These are phyloP conservation scores for Cynaeus angustus DNA, from an alignment of 2,888 invertebrate species.

Conservation along the genomic window DNA sequence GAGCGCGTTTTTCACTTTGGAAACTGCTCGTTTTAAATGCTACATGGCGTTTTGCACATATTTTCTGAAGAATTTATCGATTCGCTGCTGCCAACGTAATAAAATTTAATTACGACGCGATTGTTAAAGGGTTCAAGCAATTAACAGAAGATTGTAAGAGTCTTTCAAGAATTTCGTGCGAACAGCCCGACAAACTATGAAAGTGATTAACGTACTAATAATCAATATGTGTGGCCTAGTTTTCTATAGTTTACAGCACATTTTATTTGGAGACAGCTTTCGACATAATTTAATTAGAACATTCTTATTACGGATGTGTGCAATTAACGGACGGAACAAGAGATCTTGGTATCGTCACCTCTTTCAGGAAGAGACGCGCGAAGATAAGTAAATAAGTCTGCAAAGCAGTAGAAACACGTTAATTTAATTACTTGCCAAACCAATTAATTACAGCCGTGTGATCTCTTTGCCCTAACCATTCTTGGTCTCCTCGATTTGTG, in stretches of 20 bases:
- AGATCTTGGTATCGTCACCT: conserved; percentile 43
- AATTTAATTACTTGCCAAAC: conserved; percentile 49
- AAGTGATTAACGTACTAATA: too few relatives aligned
- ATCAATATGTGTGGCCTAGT: too few relatives aligned
- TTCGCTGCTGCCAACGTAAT: conserved; percentile 25
- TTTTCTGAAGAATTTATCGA: conserved; percentile 30
- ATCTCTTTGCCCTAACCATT: conserved; percentile 39
- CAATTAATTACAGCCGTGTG: conserved; percentile 48
- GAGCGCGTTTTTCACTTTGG: conserved; percentile 43
- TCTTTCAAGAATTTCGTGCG: not conserved
- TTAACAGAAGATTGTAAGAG: conserved; percentile 2
- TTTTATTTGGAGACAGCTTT: not conserved
- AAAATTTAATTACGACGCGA: conserved; percentile 35
- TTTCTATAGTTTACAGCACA: too few relatives aligned
- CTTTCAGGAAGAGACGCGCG: conserved; percentile 23
- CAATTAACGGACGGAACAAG: conserved; percentile 37
- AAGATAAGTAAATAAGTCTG: conserved; percentile 46
- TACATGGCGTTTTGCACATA: conserved; percentile 30
- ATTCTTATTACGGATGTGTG: conserved; percentile 30
- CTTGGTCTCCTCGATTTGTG: conserved; percentile 40
- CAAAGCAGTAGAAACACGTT: conserved; percentile 44
- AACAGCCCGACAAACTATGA: too few relatives aligned
- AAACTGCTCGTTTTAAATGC: conserved; percentile 28
- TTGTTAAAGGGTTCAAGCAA: conserved; percentile 1
- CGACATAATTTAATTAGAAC: conserved; percentile 35